Conservation (phyloP, 2,113 vertebrate species). For the Tautogolabrus adspersus region DNA sequence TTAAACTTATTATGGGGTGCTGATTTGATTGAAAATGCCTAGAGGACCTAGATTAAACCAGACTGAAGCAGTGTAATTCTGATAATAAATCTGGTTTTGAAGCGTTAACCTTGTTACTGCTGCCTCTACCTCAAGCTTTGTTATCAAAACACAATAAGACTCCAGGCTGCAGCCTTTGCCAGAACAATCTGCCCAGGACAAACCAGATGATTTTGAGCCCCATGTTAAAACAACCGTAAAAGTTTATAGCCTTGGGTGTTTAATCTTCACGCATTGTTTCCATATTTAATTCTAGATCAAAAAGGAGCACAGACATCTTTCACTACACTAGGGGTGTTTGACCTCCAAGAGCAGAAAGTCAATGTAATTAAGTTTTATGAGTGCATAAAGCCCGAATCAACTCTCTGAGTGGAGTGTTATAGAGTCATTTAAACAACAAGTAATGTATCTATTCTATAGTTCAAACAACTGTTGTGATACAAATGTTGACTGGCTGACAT, state of each 20-base stretch:
- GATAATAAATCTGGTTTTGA: constrained; percentile 50
- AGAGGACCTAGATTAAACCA: constrained; percentile 22
- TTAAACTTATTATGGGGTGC: constrained; percentile 4
- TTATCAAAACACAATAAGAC: constrained; percentile 47
- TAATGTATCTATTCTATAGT: not conserved
- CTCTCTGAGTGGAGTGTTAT: not conserved
- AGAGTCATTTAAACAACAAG: not conserved
- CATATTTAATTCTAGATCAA: not conserved
- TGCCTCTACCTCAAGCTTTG: constrained; percentile 22
- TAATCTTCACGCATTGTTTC: not conserved
- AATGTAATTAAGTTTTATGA: not conserved
- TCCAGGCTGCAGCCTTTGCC: constrained; percentile 33
- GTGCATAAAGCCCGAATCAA: not conserved
- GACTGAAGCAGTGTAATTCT: constrained; percentile 43
- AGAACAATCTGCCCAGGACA: constrained; percentile 24
- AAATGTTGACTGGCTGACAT: not conserved
- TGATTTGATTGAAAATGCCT: constrained; percentile 30
- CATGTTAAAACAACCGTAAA: constrained; percentile 25
- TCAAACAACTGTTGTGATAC: not conserved
- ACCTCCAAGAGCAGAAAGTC: not conserved
- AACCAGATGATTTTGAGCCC: constrained; percentile 1
- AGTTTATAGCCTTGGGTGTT: not conserved
- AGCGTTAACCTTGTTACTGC: constrained; percentile 46
- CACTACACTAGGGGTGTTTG: not conserved
- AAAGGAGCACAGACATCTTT: not conserved